Conservation (phyloP, 2,888 invertebrate species). For the Choristoneura rosaceana region DNA sequence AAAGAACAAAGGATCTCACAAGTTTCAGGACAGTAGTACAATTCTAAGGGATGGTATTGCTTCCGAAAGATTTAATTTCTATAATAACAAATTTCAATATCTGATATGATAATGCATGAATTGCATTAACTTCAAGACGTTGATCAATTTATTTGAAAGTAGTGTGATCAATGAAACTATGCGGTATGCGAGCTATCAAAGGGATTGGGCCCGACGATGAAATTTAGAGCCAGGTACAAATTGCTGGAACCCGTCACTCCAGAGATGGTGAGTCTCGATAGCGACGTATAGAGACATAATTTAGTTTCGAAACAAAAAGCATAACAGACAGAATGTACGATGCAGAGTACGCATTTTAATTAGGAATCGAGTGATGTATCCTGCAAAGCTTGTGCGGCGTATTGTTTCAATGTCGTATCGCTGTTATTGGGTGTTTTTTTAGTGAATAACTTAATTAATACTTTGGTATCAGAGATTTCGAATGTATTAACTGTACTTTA, state of each 20-base stretch:
- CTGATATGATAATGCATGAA: background rate
- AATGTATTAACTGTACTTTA: no score
- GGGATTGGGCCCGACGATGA: constrained; percentile 61
- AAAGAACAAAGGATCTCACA: no score
- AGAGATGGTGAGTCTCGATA: constrained; percentile 77
- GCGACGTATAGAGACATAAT: constrained; percentile 83
- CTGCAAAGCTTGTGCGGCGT: constrained; percentile 4
- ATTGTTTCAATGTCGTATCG: background rate
- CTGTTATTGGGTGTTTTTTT: background rate
- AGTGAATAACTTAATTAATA: no score
- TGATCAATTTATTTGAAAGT: background rate
- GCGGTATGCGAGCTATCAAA: constrained; percentile 48
- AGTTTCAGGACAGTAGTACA: no score
- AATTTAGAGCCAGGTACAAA: constrained; percentile 79
- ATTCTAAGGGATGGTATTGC: no score
- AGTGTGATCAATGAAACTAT: constrained; percentile 27
- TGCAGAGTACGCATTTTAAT: constrained; percentile 75
- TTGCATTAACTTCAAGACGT: background rate
- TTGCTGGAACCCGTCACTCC: constrained; percentile 75
- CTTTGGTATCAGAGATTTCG: no score
- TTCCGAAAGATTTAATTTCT: no score
- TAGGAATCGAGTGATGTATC: constrained; percentile 20
- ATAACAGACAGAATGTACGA: constrained; percentile 71
- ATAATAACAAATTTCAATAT: background rate
- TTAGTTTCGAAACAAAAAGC: constrained; percentile 77